These are phyloP conservation scores for Brachypodius melanocephalos DNA, from an alignment of 2,113 vertebrate species.

Conservation along the genomic window DNA sequence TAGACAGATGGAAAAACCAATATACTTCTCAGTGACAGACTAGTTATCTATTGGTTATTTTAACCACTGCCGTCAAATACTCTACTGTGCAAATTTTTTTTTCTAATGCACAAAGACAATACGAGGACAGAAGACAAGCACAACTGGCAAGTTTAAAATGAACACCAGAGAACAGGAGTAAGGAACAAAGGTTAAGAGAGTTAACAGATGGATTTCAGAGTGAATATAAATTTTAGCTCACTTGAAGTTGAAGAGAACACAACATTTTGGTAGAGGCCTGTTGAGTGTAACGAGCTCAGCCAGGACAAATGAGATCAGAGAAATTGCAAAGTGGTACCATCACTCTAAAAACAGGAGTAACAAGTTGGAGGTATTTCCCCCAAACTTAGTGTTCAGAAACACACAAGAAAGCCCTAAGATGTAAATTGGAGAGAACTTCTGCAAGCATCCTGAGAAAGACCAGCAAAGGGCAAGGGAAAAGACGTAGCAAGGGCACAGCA, in stretches of 20 bases:
- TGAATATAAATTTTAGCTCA: neutral
- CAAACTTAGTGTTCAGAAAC: neutral
- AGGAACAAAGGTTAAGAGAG: neutral
- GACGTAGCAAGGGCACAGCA: accelerated
- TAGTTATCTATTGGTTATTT: neutral
- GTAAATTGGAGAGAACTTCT: neutral
- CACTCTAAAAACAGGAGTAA: neutral
- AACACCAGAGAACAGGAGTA: neutral
- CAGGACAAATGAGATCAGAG: neutral
- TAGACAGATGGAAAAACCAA: neutral
- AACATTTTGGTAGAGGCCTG: neutral
- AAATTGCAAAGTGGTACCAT: neutral
- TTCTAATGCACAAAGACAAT: neutral
- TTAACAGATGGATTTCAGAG: neutral
- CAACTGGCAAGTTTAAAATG: neutral
- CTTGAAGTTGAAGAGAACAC: neutral
- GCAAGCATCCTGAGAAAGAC: neutral
- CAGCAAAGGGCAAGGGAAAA: neutral
- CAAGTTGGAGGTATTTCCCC: neutral
- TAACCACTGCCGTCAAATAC: neutral
- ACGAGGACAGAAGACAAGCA: neutral
- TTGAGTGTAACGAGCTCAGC: neutral
- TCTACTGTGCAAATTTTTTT: neutral
- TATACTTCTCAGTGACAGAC: neutral
- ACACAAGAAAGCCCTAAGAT: neutral